Evolutionary conservation across 2,888 invertebrate genomes (phyloP).

Genomic region (Arctia plantaginis): DNA sequence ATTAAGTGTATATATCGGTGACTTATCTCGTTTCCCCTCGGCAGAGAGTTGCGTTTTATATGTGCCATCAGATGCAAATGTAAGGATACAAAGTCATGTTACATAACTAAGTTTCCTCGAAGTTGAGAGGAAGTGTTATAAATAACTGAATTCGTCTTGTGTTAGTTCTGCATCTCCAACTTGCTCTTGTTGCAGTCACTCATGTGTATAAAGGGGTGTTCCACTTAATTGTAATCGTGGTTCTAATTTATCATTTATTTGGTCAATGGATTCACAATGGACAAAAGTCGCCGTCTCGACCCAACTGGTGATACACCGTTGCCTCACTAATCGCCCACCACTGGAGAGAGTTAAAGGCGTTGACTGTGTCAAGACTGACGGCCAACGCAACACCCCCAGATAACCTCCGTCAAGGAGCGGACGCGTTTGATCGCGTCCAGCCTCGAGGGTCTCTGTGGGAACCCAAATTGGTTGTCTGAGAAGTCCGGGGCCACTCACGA

Average conservation of each 20-base stretch:
- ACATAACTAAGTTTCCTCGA: slow-evolving; percentile 26
- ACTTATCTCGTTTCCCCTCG: slow-evolving; percentile 10
- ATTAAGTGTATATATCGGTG: slow-evolving; percentile 39
- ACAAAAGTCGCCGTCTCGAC: too few relatives aligned
- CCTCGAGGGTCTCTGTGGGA: too few relatives aligned
- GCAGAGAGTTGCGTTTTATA: slow-evolving; percentile 4
- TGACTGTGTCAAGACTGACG: too few relatives aligned
- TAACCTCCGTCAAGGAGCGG: too few relatives aligned
- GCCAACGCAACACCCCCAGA: too few relatives aligned
- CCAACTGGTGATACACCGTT: too few relatives aligned
- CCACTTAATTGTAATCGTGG: background rate
- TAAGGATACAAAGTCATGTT: slow-evolving; percentile 21
- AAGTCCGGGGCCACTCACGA: too few relatives aligned
- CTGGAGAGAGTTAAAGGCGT: too few relatives aligned
- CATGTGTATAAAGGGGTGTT: slow-evolving; percentile 1
- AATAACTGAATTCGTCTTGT: slow-evolving; percentile 27
- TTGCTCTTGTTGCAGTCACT: slow-evolving; percentile 18
- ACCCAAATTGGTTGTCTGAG: too few relatives aligned
- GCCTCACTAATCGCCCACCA: too few relatives aligned
- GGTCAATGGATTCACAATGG: too few relatives aligned
- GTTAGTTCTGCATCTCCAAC: slow-evolving; percentile 33
- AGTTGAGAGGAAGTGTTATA: slow-evolving; percentile 30
- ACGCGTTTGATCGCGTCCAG: too few relatives aligned
- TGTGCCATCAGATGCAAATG: slow-evolving; percentile 25
- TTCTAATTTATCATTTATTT: background rate